Conservation (phyloP, 2,113 vertebrate species). For the Sander vitreus region DNA sequence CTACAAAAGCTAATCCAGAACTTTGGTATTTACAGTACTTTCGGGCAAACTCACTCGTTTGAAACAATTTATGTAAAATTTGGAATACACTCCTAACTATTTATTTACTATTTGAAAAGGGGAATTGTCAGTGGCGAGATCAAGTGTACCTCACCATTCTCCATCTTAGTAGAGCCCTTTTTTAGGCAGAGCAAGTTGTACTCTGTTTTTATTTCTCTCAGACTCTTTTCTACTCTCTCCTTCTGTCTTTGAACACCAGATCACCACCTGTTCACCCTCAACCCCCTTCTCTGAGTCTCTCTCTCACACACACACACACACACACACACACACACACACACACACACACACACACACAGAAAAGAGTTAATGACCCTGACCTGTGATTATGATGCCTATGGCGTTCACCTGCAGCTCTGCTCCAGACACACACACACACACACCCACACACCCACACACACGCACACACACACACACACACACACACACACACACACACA, state of each 20-base stretch:
- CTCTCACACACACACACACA: neutral
- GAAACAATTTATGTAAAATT: neutral
- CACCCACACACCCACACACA: constrained; percentile 18
- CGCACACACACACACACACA: too few relatives aligned
- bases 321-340: too few relatives aligned
- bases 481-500: constrained; percentile 19
- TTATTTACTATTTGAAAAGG: neutral
- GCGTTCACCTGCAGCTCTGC: constrained; percentile 77
- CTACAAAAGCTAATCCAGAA: constrained; percentile 5
- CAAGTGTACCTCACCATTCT: neutral
- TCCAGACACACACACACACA: constrained; percentile 15
- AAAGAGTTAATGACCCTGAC: constrained; percentile 71
- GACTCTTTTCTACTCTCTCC: neutral
- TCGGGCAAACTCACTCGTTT: neutral
- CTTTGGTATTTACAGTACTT: neutral
- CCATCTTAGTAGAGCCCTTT: neutral
- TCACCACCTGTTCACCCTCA: constrained; percentile 69
- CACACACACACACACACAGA: constrained; percentile 4
- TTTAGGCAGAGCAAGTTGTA: neutral
- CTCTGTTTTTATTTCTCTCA: neutral
- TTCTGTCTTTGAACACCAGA: constrained; percentile 32
- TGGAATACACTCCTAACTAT: neutral
- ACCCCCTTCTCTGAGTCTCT: constrained; percentile 7
- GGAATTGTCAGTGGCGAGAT: neutral
- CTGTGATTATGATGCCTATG: constrained; percentile 66